Conservation (phyloP, 2,113 vertebrate genomes). For the Blennius ocellaris region DNA sequence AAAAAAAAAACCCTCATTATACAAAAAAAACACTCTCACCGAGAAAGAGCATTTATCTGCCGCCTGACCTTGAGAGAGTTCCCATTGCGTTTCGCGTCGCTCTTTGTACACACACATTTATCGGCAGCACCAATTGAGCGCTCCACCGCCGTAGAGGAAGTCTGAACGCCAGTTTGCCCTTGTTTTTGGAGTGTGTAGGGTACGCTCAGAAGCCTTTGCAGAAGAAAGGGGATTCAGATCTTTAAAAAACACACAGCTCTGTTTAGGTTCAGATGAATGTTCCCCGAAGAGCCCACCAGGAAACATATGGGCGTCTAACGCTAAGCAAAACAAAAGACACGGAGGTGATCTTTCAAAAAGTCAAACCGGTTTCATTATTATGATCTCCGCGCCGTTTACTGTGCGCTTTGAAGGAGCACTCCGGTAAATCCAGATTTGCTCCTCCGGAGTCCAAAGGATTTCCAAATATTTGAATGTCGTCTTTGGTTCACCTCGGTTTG, state of each 20-base stretch:
- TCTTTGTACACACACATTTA: conserved; percentile 5
- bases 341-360: conserved; percentile 66
- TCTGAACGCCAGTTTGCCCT: conserved; percentile 71
- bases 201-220: conserved; percentile 64
- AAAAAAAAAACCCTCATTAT: conserved; percentile 77
- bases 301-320: conserved; percentile 75
- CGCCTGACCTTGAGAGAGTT: conserved; percentile 81
- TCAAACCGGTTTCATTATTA: conserved; percentile 67
- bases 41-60: conserved; percentile 77
- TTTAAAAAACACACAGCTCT: conserved; percentile 60
- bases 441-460: conserved; percentile 39
- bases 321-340: conserved; percentile 66
- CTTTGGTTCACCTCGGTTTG: conserved; percentile 50
- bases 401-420: conserved; percentile 45
- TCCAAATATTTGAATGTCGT: conserved; percentile 61
- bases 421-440: conserved; percentile 39
- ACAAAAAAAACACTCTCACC: conserved; percentile 71
- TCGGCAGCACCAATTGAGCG: conserved; percentile 44
- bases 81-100: conserved; percentile 70
- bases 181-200: conserved; percentile 72
- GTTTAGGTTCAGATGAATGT: conserved; percentile 67
- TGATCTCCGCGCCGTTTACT: conserved; percentile 35
- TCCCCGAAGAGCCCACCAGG: conserved; percentile 67
- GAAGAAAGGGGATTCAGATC: conserved; percentile 69
- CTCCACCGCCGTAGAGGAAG: conserved; percentile 54